Evolutionary conservation across 2,888 invertebrate species (phyloP), one percentile per base, ranked within the genome.

Genomic region (Arenicola marina): DNA sequence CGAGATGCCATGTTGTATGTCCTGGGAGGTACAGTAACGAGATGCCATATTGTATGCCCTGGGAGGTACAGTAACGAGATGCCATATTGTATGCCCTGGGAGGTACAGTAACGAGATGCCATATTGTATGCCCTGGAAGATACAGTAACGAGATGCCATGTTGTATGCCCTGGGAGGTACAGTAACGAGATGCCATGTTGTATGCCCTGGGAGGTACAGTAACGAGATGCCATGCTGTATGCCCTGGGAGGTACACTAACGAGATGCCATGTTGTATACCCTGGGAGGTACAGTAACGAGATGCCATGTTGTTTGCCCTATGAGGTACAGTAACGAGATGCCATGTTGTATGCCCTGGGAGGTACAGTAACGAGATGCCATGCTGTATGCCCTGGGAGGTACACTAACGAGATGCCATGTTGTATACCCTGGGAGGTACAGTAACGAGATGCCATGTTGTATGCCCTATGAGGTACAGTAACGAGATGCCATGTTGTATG

Each of bases 141-240:
- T n/a, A n/a, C n/a, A n/a, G 95, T 93, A 18, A 34, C 84, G 85
- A 75, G 95, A 96, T 79, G 87, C 90, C 2, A 92, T 92, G 73
- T 85, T 96, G 15, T 99, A 98, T 83, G 93, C 96, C 15, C 86
- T 98, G 60, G 95, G 94, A 86, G 89, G 95, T 93, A 18, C n/a
- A n/a, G n/a, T n/a, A n/a, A 34, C 84, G 85, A 75, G 95, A 96
- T 79, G 87, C 90, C 2, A 92, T 92, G 73, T 85, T 96, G 15
- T 99, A 98, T 83, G 93, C 96, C 15, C 86, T 98, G 60, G 95
- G 94, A 86, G 89, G 95, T 93, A 18, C n/a, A n/a, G n/a, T n/a
- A n/a, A 34, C 84, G 85, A 75, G 95, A 96, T 79, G 87, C 90
- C 2, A 92, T 92, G 73, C 85, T 96, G 15, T 99, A 98, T 83